A percentile compares a stretch with the other conserved stretches of the same genome.
These are phyloP conservation scores for Junco hyemalis DNA, from an alignment of 2,113 vertebrate genomes.

Conservation along the genomic window DNA sequence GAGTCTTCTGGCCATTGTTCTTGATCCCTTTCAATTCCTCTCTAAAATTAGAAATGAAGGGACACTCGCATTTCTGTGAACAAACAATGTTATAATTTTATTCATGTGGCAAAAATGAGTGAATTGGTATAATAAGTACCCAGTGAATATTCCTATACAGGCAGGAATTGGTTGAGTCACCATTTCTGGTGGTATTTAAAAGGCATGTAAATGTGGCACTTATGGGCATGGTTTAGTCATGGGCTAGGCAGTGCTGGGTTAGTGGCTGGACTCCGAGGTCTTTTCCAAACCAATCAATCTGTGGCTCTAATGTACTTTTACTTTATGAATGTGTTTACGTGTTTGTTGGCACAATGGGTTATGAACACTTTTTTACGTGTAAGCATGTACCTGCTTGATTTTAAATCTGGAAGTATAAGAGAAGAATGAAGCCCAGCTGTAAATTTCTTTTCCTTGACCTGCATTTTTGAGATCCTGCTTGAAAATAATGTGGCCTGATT, in stretches of 20 bases:
- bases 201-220: neutral
- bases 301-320: neutral
- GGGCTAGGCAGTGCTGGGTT: neutral
- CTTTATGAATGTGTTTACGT: neutral
- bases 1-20: neutral
- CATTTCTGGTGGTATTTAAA: neutral
- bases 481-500: neutral
- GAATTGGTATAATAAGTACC: neutral
- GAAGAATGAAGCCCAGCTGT: neutral
- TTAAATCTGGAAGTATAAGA: neutral
- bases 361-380: fast-evolving
- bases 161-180: neutral
- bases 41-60: neutral
- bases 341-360: neutral
- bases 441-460: neutral
- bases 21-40: neutral
- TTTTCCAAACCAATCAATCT: neutral
- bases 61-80: neutral
- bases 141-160: neutral
- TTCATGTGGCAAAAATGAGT: neutral
- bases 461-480: neutral
- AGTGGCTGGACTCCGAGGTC: neutral
- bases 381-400: neutral
- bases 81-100: neutral
- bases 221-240: neutral